Evolutionary conservation across 2,888 invertebrate species (phyloP).

Genomic region (Callosobruchus maculatus): DNA sequence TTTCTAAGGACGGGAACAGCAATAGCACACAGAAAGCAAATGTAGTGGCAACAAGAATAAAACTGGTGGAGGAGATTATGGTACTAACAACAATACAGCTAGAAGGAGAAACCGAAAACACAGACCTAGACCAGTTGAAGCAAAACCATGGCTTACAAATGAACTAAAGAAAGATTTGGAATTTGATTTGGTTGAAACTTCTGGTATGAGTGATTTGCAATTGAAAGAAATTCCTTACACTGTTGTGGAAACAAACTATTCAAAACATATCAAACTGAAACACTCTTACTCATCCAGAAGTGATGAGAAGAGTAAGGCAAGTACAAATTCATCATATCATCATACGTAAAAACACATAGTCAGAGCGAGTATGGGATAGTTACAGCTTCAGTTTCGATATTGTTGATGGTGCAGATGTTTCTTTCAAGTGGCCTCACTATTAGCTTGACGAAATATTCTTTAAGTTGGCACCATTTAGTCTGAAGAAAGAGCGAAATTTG

Average conservation of each 20-base stretch:
- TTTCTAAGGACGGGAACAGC: slow-evolving; percentile 43
- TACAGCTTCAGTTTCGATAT: too few species aligned
- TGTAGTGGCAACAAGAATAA: slow-evolving; percentile 58
- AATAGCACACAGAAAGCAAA: slow-evolving; percentile 66
- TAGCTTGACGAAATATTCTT: too few species aligned
- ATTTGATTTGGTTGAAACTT: slow-evolving; percentile 82
- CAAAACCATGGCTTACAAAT: slow-evolving; percentile 63
- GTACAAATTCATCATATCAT: slow-evolving; percentile 54
- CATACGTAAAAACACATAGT: slow-evolving; percentile 33
- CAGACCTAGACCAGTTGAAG: slow-evolving; percentile 60
- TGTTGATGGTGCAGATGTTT: too few species aligned
- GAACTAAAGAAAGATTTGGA: slow-evolving; percentile 84
- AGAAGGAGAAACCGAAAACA: slow-evolving; percentile 34
- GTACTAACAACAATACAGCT: slow-evolving; percentile 15
- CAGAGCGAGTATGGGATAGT: too few species aligned
- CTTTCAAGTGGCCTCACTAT: too few species aligned
- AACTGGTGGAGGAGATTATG: slow-evolving; percentile 13
- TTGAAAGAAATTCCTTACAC: slow-evolving; percentile 85
- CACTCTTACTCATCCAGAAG: slow-evolving; percentile 26
- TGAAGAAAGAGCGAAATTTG: too few species aligned
- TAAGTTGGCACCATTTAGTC: too few species aligned
- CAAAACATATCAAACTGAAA: slow-evolving; percentile 58
- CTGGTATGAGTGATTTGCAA: slow-evolving; percentile 85
- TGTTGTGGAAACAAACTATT: slow-evolving; percentile 73
- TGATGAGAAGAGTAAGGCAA: slow-evolving; percentile 46